Evolutionary conservation across 2,797 vertebrate species (phyloP), one percentile per base, ranked within the genome.

Genomic region (Syngnathus acus): DNA sequence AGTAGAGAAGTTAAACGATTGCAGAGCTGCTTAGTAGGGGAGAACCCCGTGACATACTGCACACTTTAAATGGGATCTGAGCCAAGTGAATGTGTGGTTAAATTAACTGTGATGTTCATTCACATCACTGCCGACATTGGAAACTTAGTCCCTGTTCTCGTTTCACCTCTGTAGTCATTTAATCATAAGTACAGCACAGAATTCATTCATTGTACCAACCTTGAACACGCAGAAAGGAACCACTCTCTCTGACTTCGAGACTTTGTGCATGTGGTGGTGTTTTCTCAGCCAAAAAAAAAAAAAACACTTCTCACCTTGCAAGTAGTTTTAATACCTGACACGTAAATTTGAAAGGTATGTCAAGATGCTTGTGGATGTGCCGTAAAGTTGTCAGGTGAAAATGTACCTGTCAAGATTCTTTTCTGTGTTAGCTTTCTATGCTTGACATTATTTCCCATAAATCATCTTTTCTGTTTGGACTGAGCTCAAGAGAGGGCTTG

Each of bases 391-490:
- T 85, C 78, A 74, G 74, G 86, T 86, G 81, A 83, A 82, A 87
- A 85, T 82, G 85, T 85, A 84, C 88, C 87, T 71, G 66, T 71
- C 71, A 72, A 82, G 83, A 85, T 86, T 87, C 73, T 84, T 88
- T 88, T 88, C 72, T 70, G 82, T 76, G 73, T 90, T 84, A 64
- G 72, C 79, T 91, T 89, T 88, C 89, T 82, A 75, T 79, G 84
- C 74, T 74, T 80, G 76, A 75, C 82, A 84, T 87, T 81, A 80
- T 80, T 78, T 85, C 85, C 81, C 86, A 89, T 90, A 88, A 90
- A 90, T 90, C 88, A 89, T 87, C 77, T 75, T 86, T 84, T 86
- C 82, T 83, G 80, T 73, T 81, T 76, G 80, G 86, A 85, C 62
- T 75, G 77, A 78, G 73, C 70, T 74, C 32, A 68, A 76, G 81